Evolutionary conservation across 1,140 invertebrate species (phyloP).

Genomic region (Drosophila ogumai): DNA sequence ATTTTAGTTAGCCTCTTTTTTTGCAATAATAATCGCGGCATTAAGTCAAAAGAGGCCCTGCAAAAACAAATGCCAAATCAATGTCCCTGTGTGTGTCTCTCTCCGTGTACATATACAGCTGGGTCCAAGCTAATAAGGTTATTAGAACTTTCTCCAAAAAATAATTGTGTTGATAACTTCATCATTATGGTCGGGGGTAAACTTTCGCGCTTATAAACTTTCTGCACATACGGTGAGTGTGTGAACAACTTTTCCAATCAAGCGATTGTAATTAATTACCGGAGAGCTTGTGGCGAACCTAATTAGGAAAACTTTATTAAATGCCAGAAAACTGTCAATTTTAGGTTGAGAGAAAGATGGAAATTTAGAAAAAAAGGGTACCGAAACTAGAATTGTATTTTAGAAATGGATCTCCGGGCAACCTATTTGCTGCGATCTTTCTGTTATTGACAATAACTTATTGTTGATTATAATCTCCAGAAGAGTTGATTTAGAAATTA

Average conservation of each 20-base stretch:
- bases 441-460: too few species aligned
- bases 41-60: slow-evolving; percentile 50
- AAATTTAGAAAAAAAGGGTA: background rate
- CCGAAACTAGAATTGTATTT: background rate
- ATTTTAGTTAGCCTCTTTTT: slow-evolving; percentile 29
- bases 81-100: slow-evolving; percentile 44
- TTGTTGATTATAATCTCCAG: background rate
- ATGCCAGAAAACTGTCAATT: slow-evolving; percentile 2
- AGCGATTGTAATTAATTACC: slow-evolving; percentile 18
- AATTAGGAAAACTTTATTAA: slow-evolving; percentile 17
- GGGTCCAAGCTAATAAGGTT: slow-evolving; percentile 16
- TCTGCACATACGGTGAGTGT: slow-evolving; percentile 7
- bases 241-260: slow-evolving; percentile 13
- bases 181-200: background rate
- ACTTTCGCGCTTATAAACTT: slow-evolving; percentile 3
- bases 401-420: too few species aligned
- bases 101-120: background rate
- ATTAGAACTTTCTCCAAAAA: slow-evolving; percentile 15
- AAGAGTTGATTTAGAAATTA: background rate
- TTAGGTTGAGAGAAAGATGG: background rate
- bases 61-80: slow-evolving; percentile 67
- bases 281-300: slow-evolving; percentile 3
- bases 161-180: slow-evolving; percentile 15
- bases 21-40: slow-evolving; percentile 66
- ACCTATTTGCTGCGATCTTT: too few species aligned